These are phyloP conservation scores for Diacarnus erythraeanus DNA, from an alignment of 37 sponge, comb jelly and placozoan genomes.

Conservation along the genomic window DNA sequence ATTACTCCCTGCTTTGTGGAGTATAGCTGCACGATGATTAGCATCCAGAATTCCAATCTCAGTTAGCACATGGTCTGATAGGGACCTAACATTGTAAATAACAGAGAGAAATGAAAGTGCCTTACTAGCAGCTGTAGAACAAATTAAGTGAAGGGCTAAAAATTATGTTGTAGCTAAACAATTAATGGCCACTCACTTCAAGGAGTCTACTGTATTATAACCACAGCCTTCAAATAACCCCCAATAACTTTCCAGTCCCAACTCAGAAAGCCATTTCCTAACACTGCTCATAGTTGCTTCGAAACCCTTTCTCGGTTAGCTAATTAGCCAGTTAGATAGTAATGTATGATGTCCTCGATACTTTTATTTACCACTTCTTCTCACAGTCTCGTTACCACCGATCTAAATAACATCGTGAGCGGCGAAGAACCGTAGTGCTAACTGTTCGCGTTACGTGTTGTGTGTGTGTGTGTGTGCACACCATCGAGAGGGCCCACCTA, in stretches of 20 bases:
- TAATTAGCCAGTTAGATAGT: too few relatives aligned
- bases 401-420: background rate
- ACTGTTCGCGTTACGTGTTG: too few relatives aligned
- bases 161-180: too few relatives aligned
- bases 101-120: background rate
- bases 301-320: too few relatives aligned
- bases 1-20: conserved; percentile 22
- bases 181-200: conserved; percentile 33
- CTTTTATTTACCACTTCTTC: too few relatives aligned
- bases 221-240: conserved; percentile 42
- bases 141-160: too few relatives aligned
- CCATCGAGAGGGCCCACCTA: too few relatives aligned
- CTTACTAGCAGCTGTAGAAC: too few relatives aligned
- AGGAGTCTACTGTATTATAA: conserved; percentile 20
- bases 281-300: background rate
- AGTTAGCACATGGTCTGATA: conserved; percentile 16
- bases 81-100: background rate
- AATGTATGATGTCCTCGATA: too few relatives aligned
- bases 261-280: conserved; percentile 23
- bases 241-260: conserved; percentile 48
- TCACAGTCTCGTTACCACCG: too few relatives aligned
- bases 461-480: too few relatives aligned
- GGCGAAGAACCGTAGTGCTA: background rate
- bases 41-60: conserved; percentile 32
- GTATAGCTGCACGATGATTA: conserved; percentile 46